phyloP scores from a whole-genome alignment of 2,797 vertebrate genomes.

The Sphenodon punctatus region DNA sequence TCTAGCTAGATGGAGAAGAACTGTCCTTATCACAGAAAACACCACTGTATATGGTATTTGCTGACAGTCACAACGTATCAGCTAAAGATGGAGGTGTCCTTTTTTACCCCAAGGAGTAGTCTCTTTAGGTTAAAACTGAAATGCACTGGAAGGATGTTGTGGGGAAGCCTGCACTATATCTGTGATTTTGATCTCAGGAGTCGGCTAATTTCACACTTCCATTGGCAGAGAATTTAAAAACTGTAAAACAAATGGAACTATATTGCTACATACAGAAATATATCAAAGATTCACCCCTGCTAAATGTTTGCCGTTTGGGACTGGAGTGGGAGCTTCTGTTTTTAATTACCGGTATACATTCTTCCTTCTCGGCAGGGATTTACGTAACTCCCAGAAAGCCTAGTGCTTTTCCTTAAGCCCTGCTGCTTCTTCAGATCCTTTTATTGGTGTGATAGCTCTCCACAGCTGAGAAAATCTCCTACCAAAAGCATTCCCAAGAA shows the following conservation, averaged over 20 bases:
- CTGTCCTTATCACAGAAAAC: not conserved
- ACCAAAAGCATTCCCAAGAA: not conserved
- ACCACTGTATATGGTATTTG: not conserved
- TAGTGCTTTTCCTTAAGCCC: not conserved
- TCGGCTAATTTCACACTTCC: not conserved
- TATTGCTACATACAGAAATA: not conserved
- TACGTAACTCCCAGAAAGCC: not conserved
- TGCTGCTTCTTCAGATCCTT: not conserved
- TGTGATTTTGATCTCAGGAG: not conserved
- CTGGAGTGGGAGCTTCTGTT: not conserved
- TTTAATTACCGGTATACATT: not conserved
- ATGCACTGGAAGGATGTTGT: not conserved
- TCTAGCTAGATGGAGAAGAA: too few species aligned
- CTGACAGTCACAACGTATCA: not conserved
- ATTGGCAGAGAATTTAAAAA: not conserved
- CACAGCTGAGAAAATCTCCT: not conserved
- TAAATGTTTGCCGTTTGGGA: not conserved
- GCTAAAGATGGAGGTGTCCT: not conserved
- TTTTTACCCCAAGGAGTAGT: rapidly evolving
- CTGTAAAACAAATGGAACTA: not conserved
- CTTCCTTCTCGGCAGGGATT: not conserved
- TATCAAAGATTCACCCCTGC: not conserved
- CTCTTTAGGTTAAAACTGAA: not conserved
- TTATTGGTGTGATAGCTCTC: not conserved
- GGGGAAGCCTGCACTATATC: not conserved